A percentile compares a stretch with the other conserved stretches of the same genome.
Conservation (phyloP, 2,888 invertebrate species). For the Acanthosepion lycidas region DNA sequence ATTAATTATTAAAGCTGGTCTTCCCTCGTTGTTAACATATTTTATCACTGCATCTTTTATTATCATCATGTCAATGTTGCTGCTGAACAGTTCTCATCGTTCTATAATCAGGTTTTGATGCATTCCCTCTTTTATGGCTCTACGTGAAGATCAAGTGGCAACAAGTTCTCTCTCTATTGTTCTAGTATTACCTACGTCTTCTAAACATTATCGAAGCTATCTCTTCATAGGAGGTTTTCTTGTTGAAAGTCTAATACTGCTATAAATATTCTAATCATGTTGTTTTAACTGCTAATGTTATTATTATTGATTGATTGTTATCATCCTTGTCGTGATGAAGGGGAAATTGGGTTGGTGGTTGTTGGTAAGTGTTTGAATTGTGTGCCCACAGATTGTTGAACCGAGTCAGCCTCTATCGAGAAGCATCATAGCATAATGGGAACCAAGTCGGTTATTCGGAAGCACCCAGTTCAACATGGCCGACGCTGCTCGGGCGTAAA, state of each 20-base stretch:
- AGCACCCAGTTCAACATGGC: background rate
- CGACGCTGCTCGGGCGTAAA: background rate
- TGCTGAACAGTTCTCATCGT: too few relatives aligned
- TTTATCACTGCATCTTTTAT: too few relatives aligned
- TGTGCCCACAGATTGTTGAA: conserved; percentile 12
- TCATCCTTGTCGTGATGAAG: background rate
- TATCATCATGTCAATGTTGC: too few relatives aligned
- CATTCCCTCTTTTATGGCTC: background rate
- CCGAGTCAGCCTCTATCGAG: conserved; percentile 4
- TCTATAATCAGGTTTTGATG: too few relatives aligned
- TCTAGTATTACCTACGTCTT: too few relatives aligned
- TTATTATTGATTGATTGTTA: background rate
- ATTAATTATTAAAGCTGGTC: too few relatives aligned
- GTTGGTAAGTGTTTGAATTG: background rate
- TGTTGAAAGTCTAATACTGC: background rate
- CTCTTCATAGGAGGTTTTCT: background rate
- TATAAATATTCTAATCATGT: background rate
- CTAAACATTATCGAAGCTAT: background rate
- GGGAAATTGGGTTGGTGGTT: background rate
- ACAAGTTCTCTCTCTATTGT: background rate
- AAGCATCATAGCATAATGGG: background rate
- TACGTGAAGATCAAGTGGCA: background rate
- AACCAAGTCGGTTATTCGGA: background rate
- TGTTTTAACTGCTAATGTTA: background rate
- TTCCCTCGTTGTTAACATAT: too few relatives aligned